A percentile compares a stretch with the other conserved stretches of the same genome.
These are phyloP conservation scores for Lepidurus apus DNA, from an alignment of 1,140 invertebrate species.

Conservation along the genomic window DNA sequence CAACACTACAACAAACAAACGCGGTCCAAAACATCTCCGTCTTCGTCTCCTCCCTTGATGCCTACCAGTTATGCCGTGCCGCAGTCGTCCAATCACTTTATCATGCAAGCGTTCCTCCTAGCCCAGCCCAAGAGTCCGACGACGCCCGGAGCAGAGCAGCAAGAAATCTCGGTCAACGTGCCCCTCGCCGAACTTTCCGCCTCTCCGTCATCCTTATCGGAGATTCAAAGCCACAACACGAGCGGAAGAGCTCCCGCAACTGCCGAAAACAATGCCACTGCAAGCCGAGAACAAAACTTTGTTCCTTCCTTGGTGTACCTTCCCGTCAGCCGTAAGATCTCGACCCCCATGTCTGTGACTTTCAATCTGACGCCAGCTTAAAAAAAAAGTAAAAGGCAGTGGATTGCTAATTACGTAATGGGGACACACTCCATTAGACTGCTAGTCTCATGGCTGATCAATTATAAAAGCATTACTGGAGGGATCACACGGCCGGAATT, in stretches of 20 bases:
- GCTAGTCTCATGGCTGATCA: neutral
- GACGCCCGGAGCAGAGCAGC: neutral
- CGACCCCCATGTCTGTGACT: conserved; percentile 72
- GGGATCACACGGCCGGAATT: neutral
- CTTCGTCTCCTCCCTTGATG: neutral
- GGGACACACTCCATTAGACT: neutral
- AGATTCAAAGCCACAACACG: neutral
- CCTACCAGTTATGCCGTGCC: conserved; percentile 41
- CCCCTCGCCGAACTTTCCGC: conserved; percentile 34
- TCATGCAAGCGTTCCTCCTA: conserved; percentile 82
- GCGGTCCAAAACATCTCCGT: conserved; percentile 1
- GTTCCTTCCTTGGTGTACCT: conserved; percentile 85
- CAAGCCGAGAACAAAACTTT: conserved; percentile 53
- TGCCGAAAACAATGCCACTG: conserved; percentile 32
- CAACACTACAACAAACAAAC: conserved; percentile 34
- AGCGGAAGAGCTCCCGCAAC: neutral
- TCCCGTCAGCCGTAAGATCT: conserved; percentile 77
- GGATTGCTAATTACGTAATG: neutral
- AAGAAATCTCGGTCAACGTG: conserved; percentile 23
- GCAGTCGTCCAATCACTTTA: conserved; percentile 44
- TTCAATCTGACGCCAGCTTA: conserved; percentile 85
- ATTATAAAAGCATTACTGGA: neutral
- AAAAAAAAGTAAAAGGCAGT: neutral
- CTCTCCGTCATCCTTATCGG: neutral
- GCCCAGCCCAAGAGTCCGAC: conserved; percentile 51